Conservation (phyloP, 2,888 invertebrate species). For the Lagria hirta region DNA sequence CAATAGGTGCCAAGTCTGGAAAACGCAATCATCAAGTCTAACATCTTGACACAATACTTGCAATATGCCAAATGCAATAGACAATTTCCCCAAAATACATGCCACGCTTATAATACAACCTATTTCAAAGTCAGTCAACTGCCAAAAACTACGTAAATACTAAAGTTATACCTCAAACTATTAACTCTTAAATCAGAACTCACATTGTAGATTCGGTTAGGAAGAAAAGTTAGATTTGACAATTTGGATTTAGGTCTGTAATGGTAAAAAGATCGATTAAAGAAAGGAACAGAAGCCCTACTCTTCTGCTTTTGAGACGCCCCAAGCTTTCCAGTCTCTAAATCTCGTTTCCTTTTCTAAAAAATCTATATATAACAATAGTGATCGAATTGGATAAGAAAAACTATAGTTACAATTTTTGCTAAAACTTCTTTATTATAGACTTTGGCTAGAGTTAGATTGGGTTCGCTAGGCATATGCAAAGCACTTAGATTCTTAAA, state of each 20-base stretch:
- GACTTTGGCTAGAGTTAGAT: background rate
- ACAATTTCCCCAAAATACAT: too few relatives aligned
- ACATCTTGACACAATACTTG: too few relatives aligned
- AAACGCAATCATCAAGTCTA: too few relatives aligned
- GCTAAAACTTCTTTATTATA: conserved; percentile 1
- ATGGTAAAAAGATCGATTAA: conserved; percentile 8
- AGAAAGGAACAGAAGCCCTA: conserved; percentile 4
- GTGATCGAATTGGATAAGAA: too few relatives aligned
- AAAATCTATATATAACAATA: conserved; percentile 1
- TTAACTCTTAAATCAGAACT: conserved; percentile 3
- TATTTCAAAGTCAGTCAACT: too few relatives aligned
- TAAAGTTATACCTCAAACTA: background rate
- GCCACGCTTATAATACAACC: too few relatives aligned
- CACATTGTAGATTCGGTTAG: conserved; percentile 7
- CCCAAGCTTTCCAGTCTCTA: too few relatives aligned
- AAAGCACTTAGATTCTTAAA: conserved; percentile 6
- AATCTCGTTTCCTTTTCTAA: conserved; percentile 3
- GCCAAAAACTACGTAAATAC: background rate
- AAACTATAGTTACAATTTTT: background rate
- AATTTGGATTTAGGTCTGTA: conserved; percentile 3
- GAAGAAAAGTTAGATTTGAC: conserved; percentile 5
- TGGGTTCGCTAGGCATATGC: background rate
- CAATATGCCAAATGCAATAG: too few relatives aligned
- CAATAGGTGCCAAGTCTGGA: too few relatives aligned
- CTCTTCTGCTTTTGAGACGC: too few relatives aligned